phyloP scores from a whole-genome alignment of 2,113 vertebrate genomes.

The Lasiurus cinereus region DNA sequence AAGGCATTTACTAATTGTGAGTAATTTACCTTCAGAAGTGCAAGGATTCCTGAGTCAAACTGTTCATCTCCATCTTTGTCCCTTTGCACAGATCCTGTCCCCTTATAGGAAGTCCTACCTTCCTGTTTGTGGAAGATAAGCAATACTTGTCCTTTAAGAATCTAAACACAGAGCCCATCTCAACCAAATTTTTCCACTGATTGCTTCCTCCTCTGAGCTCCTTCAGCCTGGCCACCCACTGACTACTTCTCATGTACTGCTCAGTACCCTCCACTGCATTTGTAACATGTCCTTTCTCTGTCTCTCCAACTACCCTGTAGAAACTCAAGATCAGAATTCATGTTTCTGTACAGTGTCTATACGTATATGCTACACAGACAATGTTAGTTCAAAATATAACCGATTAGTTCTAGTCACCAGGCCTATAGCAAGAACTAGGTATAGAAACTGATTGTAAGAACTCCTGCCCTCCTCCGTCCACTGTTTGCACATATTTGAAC shows the following conservation, averaged over 20 bases:
- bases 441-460: neutral
- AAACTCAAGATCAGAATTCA: neutral
- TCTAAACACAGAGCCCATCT: neutral
- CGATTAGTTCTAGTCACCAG: neutral
- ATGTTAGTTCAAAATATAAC: too few relatives aligned
- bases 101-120: neutral
- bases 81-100: neutral
- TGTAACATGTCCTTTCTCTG: neutral
- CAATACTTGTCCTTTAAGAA: neutral
- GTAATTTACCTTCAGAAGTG: constrained; percentile 8
- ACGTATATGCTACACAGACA: neutral
- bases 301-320: neutral
- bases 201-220: neutral
- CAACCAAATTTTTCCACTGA: neutral
- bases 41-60: neutral
- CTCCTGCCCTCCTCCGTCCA: neutral
- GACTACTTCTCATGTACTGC: neutral
- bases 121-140: neutral
- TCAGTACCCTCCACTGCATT: neutral
- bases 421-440: neutral
- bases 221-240: neutral
- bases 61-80: neutral
- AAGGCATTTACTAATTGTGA: constrained; percentile 67
- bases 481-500: neutral
- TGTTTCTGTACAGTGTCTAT: neutral